phyloP scores from a whole-genome alignment of 2,888 invertebrate species.

The Gerosis bhagava region DNA sequence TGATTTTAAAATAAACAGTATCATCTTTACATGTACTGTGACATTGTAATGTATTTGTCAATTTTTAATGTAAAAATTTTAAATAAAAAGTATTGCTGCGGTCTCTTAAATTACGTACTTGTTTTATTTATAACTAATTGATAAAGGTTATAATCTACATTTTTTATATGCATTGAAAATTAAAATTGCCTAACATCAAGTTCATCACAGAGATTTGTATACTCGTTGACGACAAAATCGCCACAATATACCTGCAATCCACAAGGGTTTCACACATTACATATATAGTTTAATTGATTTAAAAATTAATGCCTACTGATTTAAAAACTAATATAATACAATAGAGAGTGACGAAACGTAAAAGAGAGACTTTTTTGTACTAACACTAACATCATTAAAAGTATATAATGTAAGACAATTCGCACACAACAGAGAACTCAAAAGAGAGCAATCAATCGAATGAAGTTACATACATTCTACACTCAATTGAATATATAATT shows the following conservation, averaged over 20 bases:
- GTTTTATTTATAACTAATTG: too few relatives aligned
- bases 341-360: slow-evolving; percentile 78
- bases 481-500: too few relatives aligned
- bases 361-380: slow-evolving; percentile 80
- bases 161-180: slow-evolving; percentile 62
- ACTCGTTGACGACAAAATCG: slow-evolving; percentile 56
- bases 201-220: slow-evolving; percentile 77
- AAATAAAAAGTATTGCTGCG: too few relatives aligned
- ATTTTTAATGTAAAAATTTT: too few relatives aligned
- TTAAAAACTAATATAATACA: slow-evolving; percentile 63
- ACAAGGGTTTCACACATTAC: slow-evolving; percentile 60
- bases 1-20: too few relatives aligned
- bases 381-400: slow-evolving; percentile 69
- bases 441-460: too few relatives aligned
- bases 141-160: too few relatives aligned
- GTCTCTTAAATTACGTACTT: too few relatives aligned
- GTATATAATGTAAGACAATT: slow-evolving; percentile 42
- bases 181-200: slow-evolving; percentile 66
- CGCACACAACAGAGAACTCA: slow-evolving; percentile 23
- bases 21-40: too few relatives aligned
- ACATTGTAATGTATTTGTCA: slow-evolving; percentile 60
- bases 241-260: slow-evolving; percentile 66
- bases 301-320: slow-evolving; percentile 56
- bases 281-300: slow-evolving; percentile 46
- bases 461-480: too few relatives aligned